A percentile compares a stretch with the other conserved stretches of the same genome.
Evolutionary conservation across 2,113 vertebrate genomes (phyloP).

Genomic region (Tragelaphus buxtoni): DNA sequence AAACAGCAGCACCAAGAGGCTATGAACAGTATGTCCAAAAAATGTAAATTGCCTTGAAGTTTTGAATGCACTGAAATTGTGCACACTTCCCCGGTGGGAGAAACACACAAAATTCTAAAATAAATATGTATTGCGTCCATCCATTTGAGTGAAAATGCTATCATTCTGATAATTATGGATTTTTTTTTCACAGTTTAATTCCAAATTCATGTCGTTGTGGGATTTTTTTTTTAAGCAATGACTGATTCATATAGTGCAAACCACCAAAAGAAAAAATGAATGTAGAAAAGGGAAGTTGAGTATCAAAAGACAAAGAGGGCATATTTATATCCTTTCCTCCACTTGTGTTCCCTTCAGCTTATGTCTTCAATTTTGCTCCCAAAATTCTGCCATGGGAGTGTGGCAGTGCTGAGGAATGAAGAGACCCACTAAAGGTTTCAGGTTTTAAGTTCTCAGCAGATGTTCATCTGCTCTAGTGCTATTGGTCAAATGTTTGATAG

Average conservation of each 20-base stretch:
- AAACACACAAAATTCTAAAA: constrained; percentile 14
- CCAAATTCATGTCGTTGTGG: neutral
- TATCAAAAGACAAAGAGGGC: neutral
- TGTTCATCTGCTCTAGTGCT: neutral
- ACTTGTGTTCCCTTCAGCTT: neutral
- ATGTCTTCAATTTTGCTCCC: neutral
- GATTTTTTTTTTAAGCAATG: neutral
- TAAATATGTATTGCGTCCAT: neutral
- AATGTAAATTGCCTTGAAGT: neutral
- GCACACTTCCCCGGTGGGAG: neutral
- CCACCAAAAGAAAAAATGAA: neutral
- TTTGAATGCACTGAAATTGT: neutral
- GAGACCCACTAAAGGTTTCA: neutral
- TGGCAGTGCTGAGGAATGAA: neutral
- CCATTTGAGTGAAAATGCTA: neutral
- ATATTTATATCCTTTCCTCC: neutral
- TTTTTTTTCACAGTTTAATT: constrained; percentile 6
- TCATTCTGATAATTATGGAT: constrained; percentile 1
- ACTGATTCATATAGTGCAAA: neutral
- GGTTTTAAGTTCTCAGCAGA: neutral
- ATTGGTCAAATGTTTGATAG: neutral
- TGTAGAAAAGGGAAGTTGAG: neutral
- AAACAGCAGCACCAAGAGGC: neutral
- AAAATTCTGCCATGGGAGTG: neutral
- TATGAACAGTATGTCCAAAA: neutral